Evolutionary conservation across 2,113 vertebrate genomes (phyloP), one percentile per base, ranked within the genome.

Genomic region (Elachura formosa): DNA sequence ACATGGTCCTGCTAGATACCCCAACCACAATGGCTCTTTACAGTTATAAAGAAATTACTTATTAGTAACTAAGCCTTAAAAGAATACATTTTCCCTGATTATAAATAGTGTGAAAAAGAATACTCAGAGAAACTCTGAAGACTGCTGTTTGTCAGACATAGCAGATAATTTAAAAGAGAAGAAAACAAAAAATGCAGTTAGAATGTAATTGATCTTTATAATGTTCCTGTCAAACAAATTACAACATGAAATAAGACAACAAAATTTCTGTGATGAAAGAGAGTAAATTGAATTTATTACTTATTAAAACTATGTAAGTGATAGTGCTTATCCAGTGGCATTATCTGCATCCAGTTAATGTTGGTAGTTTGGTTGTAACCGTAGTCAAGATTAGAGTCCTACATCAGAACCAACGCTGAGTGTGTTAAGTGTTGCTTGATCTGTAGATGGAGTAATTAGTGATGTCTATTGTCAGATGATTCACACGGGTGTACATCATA

Each of bases 181-280:
- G 18, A 48, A 21, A 89, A 87, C n/a, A n/a, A 77, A 84, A n/a
- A 52, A 48, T 66, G 20, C 29, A 66, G 33, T 83, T 90, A 88
- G 85, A 90, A 83, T 74, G 26, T 48, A 76, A 75, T 84, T 89
- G 71, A 54, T 84, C 34, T 75, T 81, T 52, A 43, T 63, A 83
- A 80, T 74, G 51, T 88, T 71, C 59, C 46, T 83, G 59, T 91
- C 84, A 90, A 93, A 87, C n/a, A 72, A 75, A 89, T 93, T 91
- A 41, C 46, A 62, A 6, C 7, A 6, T 93, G 51, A 97, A 95
- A 66, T 82, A 84, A 75, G 45, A 84, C 1, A 33, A 69, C 52
- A 78, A 18, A 84, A 72, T 75, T 90, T 86, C 43, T 81, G 49
- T 3, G 38, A n/a, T 40, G 51, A 67, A 84, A 93, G 49, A 83